Percentiles rank a stretch among this genome's conserved stretches.
phyloP scores from a whole-genome alignment of 2,113 vertebrate species.

The Myotis davidii region DNA sequence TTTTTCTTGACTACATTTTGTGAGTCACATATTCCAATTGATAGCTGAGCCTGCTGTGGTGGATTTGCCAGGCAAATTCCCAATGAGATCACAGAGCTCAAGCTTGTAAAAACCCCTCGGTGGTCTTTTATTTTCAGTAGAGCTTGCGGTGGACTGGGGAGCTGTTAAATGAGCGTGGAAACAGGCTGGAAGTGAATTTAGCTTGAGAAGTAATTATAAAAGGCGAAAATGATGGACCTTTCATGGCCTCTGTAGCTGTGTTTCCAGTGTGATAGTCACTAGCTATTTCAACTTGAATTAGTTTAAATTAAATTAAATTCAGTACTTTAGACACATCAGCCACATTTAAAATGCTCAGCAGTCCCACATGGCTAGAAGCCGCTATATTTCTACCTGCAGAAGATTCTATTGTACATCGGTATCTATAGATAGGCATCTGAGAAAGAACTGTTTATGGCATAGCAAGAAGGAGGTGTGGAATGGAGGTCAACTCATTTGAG shows the following conservation, averaged over 20 bases:
- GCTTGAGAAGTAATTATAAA: slow-evolving; percentile 27
- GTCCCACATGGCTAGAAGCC: neutral
- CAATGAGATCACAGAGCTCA: neutral
- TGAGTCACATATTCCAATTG: slow-evolving; percentile 40
- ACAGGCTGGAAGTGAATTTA: slow-evolving; percentile 19
- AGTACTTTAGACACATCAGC: neutral
- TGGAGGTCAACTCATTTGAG: neutral
- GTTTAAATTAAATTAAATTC: slow-evolving; percentile 12
- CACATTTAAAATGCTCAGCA: neutral
- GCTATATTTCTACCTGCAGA: neutral
- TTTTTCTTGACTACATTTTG: slow-evolving; percentile 42
- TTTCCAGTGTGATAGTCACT: slow-evolving; percentile 5
- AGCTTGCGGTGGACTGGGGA: neutral
- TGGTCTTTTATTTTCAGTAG: slow-evolving; percentile 60
- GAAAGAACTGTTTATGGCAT: neutral
- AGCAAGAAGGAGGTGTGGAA: neutral
- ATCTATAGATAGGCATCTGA: neutral
- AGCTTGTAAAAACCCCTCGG: neutral
- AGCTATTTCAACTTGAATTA: neutral
- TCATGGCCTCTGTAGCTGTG: neutral
- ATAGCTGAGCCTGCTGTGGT: neutral
- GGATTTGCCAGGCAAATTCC: slow-evolving; percentile 1
- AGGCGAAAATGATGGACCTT: neutral
- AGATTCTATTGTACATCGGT: neutral
- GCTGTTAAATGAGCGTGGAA: neutral